Base-by-base conservation (phyloP, 2,797 vertebrate species). In the Caiman crocodilus region DNA sequence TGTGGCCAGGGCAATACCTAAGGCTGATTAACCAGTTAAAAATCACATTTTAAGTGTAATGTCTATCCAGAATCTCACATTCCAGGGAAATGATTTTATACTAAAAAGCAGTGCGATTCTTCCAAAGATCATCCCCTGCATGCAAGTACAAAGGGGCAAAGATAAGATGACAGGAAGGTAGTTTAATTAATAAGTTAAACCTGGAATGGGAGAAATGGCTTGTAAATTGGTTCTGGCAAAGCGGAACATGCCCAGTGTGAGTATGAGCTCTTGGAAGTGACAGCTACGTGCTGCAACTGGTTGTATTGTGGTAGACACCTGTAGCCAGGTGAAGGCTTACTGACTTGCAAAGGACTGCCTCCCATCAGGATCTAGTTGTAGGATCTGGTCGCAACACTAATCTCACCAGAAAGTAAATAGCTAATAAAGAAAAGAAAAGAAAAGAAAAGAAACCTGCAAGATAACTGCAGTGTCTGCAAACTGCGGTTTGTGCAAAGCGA, bases 311-410 rank as follows among this genome's bases (percentile, higher is more conserved):
- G 20, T 63, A 79, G 86, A 74, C 30, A 94, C 50, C 17, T 0
- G 0, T 59, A 77, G 23, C 91, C 81, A 83, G 59, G 56, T 1
- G 0, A 84, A 28, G 30, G 28, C 23, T 30, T 89, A 18, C 69
- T 73, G 76, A 89, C 74, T 87, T 82, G 32, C 56, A 3, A 26
- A 86, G 15, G 7, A 50, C 58, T 73, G 67, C 76, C 87, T 79
- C 84, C 69, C 1, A 59, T 82, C 65, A 61, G 56, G 56, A 71
- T 60, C 11, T 55, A 2, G 1, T 20, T 55, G 73, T 91, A 87
- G 89, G 92, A 96, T 89, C 35, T 84, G 5, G 17, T 85, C 90
- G 75, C 79, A 85, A 92, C 92, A 89, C 89, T 84, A 50, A 73
- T 83, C 95, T 85, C 90, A 94, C 75, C 82, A 50, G 42, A 50